These are phyloP conservation scores for Netelia fuscicornis DNA, from an alignment of 2,888 invertebrate species.

Conservation along the genomic window DNA sequence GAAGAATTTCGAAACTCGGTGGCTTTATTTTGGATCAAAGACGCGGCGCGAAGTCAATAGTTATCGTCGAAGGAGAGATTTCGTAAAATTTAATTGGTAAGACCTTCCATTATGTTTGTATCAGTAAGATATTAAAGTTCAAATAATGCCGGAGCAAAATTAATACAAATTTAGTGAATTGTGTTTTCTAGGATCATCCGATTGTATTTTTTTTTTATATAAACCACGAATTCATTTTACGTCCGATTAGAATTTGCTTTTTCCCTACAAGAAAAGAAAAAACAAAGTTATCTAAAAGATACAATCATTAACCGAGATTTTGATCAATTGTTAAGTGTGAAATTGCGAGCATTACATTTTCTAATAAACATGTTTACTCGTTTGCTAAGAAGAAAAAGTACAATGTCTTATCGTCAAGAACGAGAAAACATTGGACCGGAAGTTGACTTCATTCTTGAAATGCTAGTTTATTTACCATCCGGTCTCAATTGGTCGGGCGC, in stretches of 20 bases:
- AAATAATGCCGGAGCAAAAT: no score
- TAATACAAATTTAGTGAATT: no score
- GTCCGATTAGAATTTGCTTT: no score
- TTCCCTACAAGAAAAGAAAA: no score
- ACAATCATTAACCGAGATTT: no score
- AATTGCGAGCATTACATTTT: background rate
- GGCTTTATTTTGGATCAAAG: background rate
- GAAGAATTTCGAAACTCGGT: background rate
- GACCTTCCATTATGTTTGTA: background rate
- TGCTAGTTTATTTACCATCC: conserved; percentile 33
- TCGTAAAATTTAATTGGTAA: conserved; percentile 30
- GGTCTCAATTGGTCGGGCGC: conserved; percentile 9
- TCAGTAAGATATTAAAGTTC: no score
- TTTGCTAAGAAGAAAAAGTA: background rate
- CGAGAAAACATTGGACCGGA: conserved; percentile 5
- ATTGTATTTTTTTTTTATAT: no score
- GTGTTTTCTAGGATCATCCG: no score
- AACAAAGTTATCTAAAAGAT: no score
- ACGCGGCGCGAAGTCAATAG: background rate
- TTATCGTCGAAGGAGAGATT: background rate
- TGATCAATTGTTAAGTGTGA: background rate
- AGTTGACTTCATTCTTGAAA: conserved; percentile 29
- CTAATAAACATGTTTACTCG: no score
- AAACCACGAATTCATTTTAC: no score
- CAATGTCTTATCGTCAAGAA: conserved; percentile 6